These are phyloP conservation scores for Carcinoscorpius rotundicauda DNA, from an alignment of 1,140 invertebrate genomes.

Conservation along the genomic window DNA sequence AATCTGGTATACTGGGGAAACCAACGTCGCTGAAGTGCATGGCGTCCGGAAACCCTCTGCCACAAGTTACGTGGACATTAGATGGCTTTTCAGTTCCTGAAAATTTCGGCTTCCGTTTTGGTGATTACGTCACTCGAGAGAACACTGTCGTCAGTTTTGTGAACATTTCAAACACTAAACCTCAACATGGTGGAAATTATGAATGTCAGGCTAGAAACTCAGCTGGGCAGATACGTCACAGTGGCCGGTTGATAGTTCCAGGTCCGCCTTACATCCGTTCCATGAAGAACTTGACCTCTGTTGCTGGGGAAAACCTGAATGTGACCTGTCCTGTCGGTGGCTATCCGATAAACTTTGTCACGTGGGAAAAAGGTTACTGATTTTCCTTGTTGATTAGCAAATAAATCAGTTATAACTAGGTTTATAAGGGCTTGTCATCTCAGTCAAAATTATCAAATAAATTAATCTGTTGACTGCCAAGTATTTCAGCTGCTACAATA, in stretches of 20 bases:
- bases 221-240: slow-evolving; percentile 74
- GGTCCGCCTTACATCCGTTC: slow-evolving; percentile 73
- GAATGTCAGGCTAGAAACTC: slow-evolving; percentile 82
- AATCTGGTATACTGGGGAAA: slow-evolving; percentile 10
- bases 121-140: slow-evolving; percentile 27
- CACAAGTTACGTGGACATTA: slow-evolving; percentile 22
- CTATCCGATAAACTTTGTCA: slow-evolving; percentile 82
- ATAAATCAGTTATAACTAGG: too few relatives aligned
- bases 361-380: slow-evolving; percentile 68
- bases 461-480: too few relatives aligned
- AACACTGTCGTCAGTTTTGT: slow-evolving; percentile 88
- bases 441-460: too few relatives aligned
- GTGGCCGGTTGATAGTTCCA: slow-evolving; percentile 78
- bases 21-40: slow-evolving; percentile 21
- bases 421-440: too few relatives aligned
- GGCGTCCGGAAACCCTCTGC: slow-evolving; percentile 20
- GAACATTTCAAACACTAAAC: slow-evolving; percentile 81
- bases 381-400: too few relatives aligned
- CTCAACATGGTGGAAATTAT: slow-evolving; percentile 86
- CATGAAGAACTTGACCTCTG: slow-evolving; percentile 57
- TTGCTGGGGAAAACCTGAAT: slow-evolving; percentile 75
- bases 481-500: too few relatives aligned
- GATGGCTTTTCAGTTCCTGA: slow-evolving; percentile 25
- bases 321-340: slow-evolving; percentile 88
- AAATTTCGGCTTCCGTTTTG: slow-evolving; percentile 26